Conservation (phyloP, 2,797 vertebrate species). For the Gymnothorax reevesii region DNA sequence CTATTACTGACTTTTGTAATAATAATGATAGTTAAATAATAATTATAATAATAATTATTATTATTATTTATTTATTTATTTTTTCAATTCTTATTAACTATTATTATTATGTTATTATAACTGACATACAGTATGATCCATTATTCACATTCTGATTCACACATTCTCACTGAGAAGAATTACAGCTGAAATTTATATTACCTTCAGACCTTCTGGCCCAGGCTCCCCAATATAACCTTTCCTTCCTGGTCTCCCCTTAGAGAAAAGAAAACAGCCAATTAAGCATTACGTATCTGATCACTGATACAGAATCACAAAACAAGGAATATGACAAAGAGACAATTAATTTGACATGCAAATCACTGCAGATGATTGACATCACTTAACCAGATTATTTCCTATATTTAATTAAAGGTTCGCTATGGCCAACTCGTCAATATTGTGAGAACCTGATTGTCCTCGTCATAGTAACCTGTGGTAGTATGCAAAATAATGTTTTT, state of each 20-base stretch:
- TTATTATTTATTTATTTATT: too few species aligned
- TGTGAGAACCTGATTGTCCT: too few species aligned
- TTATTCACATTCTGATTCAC: not conserved
- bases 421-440: too few species aligned
- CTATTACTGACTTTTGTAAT: too few species aligned
- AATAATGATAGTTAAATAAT: too few species aligned
- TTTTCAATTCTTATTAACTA: too few species aligned
- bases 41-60: too few species aligned
- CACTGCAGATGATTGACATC: not conserved
- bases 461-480: too few species aligned
- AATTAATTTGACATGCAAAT: not conserved
- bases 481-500: too few species aligned
- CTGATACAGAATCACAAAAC: not conserved
- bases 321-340: not conserved
- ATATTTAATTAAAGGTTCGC: not conserved
- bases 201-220: conserved; percentile 85
- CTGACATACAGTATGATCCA: not conserved
- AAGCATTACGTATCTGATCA: not conserved
- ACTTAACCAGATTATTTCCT: not conserved
- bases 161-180: not conserved
- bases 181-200: conserved; percentile 49
- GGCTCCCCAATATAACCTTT: conserved; percentile 86
- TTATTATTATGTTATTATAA: too few species aligned
- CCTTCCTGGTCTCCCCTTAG: conserved; percentile 86
- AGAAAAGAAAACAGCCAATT: conserved; percentile 10